Evolutionary conservation across 2,888 invertebrate genomes (phyloP).

Genomic region (Nephrotoma flavescens): DNA sequence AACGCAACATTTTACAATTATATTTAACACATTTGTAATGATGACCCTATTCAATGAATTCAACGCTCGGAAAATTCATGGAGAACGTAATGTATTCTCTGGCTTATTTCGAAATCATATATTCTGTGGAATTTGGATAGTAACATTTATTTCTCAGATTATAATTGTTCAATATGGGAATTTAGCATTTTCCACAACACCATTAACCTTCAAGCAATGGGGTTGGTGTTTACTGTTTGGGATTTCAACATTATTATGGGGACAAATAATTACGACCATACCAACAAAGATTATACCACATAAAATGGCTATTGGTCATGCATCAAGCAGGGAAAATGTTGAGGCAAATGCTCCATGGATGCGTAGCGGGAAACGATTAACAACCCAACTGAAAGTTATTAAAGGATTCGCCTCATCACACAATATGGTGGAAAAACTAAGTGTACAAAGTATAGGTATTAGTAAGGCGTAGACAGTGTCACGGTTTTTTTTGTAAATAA

Average conservation of each 20-base stretch:
- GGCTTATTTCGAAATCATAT: conserved; percentile 96
- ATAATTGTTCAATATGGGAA: conserved; percentile 94
- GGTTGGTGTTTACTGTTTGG: conserved; percentile 98
- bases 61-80: conserved; percentile 98
- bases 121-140: conserved; percentile 96
- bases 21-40: conserved; percentile 99
- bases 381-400: conserved; percentile 69
- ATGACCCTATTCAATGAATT: conserved; percentile 99
- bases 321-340: conserved; percentile 80
- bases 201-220: conserved; percentile 91
- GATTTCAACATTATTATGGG: conserved; percentile 91
- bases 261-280: conserved; percentile 90
- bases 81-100: conserved; percentile 94
- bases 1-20: conserved; percentile 95
- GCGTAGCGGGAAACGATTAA: conserved; percentile 88
- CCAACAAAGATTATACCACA: conserved; percentile 95
- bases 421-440: neutral
- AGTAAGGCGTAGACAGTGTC: no score
- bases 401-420: neutral
- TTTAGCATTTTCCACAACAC: conserved; percentile 91
- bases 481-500: no score
- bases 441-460: neutral
- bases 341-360: conserved; percentile 87
- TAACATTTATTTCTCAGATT: conserved; percentile 88
- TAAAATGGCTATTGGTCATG: conserved; percentile 86